phyloP scores from a whole-genome alignment of 2,113 vertebrate species.

The Phainopepla nitens region DNA sequence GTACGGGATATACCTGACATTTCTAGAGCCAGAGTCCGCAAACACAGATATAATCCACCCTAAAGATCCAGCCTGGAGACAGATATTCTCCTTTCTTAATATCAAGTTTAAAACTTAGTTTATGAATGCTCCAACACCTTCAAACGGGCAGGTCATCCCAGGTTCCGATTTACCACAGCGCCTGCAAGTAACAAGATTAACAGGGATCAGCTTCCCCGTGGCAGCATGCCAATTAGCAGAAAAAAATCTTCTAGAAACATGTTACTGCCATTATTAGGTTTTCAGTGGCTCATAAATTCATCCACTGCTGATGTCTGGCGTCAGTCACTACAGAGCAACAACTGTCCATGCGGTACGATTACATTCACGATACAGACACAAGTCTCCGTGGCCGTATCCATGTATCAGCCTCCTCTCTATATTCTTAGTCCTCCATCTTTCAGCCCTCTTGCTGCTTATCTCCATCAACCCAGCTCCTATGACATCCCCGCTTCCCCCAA shows the following conservation, averaged over 20 bases:
- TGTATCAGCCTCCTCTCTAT: rapidly evolving
- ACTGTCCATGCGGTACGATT: rapidly evolving
- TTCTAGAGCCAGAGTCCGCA: background rate
- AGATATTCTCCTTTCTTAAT: background rate
- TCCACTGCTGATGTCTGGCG: background rate
- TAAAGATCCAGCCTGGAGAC: background rate
- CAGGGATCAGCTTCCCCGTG: background rate
- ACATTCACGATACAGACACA: rapidly evolving
- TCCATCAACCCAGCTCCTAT: background rate
- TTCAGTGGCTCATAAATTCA: background rate
- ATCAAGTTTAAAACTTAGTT: background rate
- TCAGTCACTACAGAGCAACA: background rate
- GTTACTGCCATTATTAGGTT: background rate
- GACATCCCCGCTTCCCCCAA: background rate
- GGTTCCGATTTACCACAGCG: background rate
- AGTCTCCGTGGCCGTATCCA: background rate
- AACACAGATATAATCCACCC: rapidly evolving
- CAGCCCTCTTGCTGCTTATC: background rate
- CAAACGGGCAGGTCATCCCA: rapidly evolving
- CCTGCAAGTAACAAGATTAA: background rate
- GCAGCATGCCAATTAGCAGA: rapidly evolving
- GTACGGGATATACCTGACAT: rapidly evolving
- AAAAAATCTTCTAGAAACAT: background rate
- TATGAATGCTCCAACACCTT: background rate
- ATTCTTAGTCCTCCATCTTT: background rate